Conservation (phyloP, 2,113 vertebrate species). For the Lamprologus speciosus region DNA sequence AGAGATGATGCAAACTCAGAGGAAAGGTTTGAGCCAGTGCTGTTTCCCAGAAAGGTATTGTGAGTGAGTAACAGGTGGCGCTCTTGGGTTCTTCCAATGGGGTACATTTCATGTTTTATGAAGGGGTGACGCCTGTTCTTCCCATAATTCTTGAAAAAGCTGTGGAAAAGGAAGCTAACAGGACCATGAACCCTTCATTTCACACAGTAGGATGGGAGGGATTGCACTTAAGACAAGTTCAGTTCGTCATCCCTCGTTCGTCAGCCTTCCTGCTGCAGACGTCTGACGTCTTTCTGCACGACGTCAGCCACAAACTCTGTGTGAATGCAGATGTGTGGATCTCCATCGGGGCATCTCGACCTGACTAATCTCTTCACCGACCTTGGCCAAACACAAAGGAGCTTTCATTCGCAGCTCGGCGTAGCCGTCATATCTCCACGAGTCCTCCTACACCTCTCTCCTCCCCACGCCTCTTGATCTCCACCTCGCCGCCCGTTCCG, state of each 20-base stretch:
- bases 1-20: background rate
- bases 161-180: background rate
- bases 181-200: background rate
- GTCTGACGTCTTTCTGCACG: background rate
- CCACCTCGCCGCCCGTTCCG: background rate
- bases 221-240: background rate
- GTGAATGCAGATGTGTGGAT: background rate
- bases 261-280: fast-evolving
- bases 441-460: background rate
- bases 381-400: background rate
- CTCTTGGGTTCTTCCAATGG: background rate
- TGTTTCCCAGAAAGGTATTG: background rate
- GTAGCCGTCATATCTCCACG: background rate
- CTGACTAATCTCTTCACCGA: background rate
- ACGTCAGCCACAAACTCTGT: background rate
- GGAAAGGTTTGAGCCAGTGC: background rate
- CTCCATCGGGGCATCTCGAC: background rate
- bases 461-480: background rate
- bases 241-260: background rate
- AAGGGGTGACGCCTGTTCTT: background rate
- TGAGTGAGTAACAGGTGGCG: background rate
- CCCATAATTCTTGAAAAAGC: background rate
- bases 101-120: fast-evolving
- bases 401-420: background rate
- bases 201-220: background rate